These are phyloP conservation scores for Drosophila baimaii DNA, from an alignment of 1,140 invertebrate genomes.

Conservation along the genomic window DNA sequence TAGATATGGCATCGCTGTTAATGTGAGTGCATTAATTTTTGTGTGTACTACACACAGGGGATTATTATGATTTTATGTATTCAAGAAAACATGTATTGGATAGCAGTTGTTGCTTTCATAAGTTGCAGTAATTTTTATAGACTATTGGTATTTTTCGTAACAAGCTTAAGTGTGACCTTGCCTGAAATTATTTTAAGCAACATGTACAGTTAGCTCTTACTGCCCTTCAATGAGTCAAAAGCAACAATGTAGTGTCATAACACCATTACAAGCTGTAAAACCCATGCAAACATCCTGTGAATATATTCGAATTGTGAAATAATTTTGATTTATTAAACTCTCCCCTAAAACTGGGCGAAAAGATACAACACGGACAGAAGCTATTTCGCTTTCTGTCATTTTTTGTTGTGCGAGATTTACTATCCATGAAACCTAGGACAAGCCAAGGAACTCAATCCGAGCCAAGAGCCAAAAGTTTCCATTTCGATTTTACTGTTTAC, in stretches of 20 bases:
- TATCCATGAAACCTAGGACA: slow-evolving; percentile 31
- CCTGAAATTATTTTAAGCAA: neutral
- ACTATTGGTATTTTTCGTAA: no score
- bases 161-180: neutral
- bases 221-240: neutral
- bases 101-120: no score
- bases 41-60: no score
- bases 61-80: neutral
- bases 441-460: slow-evolving; percentile 68
- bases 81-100: no score
- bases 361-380: slow-evolving; percentile 21
- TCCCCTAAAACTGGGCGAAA: slow-evolving; percentile 28
- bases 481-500: slow-evolving; percentile 29
- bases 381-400: slow-evolving; percentile 32
- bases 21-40: no score
- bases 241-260: neutral
- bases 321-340: slow-evolving; percentile 81
- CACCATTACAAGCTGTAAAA: slow-evolving; percentile 1
- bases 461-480: slow-evolving; percentile 51
- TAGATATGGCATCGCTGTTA: no score
- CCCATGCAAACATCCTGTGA: slow-evolving; percentile 46
- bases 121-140: no score
- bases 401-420: slow-evolving; percentile 33
- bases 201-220: no score
- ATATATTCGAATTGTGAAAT: slow-evolving; percentile 66